These are phyloP conservation scores for Pectinophora gossypiella DNA, from an alignment of 1,140 invertebrate genomes.

Conservation along the genomic window DNA sequence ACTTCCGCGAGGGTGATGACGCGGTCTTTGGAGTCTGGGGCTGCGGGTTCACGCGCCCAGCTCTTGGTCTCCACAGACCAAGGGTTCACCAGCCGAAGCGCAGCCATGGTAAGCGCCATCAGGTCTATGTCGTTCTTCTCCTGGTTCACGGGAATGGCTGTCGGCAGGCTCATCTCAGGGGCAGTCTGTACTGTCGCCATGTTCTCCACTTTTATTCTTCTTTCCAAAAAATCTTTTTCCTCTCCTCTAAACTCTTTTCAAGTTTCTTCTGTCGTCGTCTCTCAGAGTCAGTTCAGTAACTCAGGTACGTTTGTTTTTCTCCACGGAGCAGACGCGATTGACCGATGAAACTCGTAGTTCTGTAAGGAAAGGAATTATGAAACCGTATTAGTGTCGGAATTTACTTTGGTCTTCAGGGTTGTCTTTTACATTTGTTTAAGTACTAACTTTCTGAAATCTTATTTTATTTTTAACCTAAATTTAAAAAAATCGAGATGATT, in stretches of 20 bases:
- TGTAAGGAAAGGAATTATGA: conserved; percentile 41
- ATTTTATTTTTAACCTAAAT: no score
- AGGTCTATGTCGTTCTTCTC: conserved; percentile 51
- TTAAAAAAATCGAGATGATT: no score
- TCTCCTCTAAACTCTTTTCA: not conserved
- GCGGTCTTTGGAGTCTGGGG: conserved; percentile 52
- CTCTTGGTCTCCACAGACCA: conserved; percentile 41
- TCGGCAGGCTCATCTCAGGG: conserved; percentile 42
- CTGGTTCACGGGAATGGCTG: conserved; percentile 40
- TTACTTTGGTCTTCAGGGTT: conserved; percentile 7
- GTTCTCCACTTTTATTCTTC: conserved; percentile 17
- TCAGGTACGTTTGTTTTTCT: conserved; percentile 10
- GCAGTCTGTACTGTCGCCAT: conserved; percentile 60
- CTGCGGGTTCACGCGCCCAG: conserved; percentile 43
- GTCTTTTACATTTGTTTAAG: no score
- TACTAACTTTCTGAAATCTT: no score
- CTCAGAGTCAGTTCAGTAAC: no score
- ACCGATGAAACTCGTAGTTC: conserved; percentile 22
- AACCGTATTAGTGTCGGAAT: conserved; percentile 32
- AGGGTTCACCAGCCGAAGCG: conserved; percentile 60
- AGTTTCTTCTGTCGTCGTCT: not conserved
- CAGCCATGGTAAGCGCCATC: conserved; percentile 65
- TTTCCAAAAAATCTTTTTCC: conserved; percentile 15
- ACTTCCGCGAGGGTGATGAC: conserved; percentile 80
- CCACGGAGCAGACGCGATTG: conserved; percentile 20